phyloP scores from a whole-genome alignment of 2,113 vertebrate species.

The Mastomys coucha region DNA sequence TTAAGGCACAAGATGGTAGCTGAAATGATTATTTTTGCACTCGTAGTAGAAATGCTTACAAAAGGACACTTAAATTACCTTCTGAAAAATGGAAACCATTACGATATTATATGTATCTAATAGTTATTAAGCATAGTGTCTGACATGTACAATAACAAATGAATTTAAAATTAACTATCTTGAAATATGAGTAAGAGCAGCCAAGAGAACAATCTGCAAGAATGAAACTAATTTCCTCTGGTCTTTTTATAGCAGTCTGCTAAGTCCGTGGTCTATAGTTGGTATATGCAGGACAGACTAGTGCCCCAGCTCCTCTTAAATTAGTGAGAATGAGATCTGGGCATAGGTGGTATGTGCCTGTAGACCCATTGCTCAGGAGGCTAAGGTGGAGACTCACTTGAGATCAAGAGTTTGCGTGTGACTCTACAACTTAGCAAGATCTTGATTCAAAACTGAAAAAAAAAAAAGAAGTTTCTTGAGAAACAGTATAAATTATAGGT shows the following conservation, averaged over 20 bases:
- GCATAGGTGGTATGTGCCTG: not conserved
- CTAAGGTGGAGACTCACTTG: not conserved
- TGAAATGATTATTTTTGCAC: conserved; percentile 19
- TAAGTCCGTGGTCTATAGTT: not conserved
- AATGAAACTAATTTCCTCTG: not conserved
- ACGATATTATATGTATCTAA: conserved; percentile 1
- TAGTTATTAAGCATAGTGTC: not conserved
- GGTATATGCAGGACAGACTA: conserved; percentile 12
- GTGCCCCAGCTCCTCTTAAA: not conserved
- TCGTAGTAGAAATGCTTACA: conserved; percentile 26
- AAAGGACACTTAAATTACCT: conserved; percentile 18
- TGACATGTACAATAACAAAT: not conserved
- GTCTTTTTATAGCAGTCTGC: not conserved
- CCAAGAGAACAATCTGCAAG: not conserved
- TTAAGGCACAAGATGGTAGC: conserved; percentile 53
- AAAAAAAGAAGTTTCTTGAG: not conserved
- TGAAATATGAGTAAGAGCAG: not conserved
- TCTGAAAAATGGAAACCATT: not conserved
- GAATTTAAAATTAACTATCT: not conserved
- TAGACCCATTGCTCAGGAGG: not conserved
- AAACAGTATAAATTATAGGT: not conserved
- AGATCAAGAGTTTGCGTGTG: not conserved
- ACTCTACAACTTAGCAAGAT: not conserved
- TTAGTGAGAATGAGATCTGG: not conserved
- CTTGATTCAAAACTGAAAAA: not conserved